phyloP scores from a whole-genome alignment of 2,888 invertebrate genomes.

The Hymenopus coronatus region DNA sequence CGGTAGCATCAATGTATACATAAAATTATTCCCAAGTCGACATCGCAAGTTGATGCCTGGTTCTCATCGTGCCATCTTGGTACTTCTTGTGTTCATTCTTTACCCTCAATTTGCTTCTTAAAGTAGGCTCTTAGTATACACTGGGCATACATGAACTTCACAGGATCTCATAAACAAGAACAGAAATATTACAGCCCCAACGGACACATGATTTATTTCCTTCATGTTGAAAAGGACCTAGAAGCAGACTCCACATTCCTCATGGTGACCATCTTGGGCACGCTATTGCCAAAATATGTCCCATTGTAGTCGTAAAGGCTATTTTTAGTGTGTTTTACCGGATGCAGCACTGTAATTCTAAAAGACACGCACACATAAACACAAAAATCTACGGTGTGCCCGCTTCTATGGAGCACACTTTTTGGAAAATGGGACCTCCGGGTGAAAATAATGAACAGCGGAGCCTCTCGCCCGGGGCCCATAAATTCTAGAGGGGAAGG shows the following conservation, averaged over 20 bases:
- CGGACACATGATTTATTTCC: not conserved
- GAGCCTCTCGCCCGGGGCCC: not conserved
- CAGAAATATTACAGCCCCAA: not conserved
- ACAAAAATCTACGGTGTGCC: not conserved
- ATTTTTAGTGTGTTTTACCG: not conserved
- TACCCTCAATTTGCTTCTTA: too few species aligned
- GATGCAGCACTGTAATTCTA: not conserved
- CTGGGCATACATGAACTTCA: too few species aligned
- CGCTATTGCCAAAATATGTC: not conserved
- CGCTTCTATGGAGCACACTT: not conserved
- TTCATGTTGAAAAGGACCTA: not conserved
- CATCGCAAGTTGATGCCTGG: too few species aligned
- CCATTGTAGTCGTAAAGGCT: not conserved
- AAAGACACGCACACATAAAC: not conserved
- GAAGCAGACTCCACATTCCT: not conserved
- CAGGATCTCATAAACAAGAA: not conserved
- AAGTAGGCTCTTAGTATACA: too few species aligned
- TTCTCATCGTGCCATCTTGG: too few species aligned
- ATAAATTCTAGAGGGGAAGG: not conserved
- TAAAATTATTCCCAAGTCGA: too few species aligned
- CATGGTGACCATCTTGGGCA: not conserved
- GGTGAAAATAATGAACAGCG: not conserved
- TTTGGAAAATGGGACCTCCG: not conserved
- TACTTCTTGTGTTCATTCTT: too few species aligned
- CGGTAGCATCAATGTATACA: fast-evolving